phyloP scores from a whole-genome alignment of 2,888 invertebrate genomes.

The Cybosia mesomella region DNA sequence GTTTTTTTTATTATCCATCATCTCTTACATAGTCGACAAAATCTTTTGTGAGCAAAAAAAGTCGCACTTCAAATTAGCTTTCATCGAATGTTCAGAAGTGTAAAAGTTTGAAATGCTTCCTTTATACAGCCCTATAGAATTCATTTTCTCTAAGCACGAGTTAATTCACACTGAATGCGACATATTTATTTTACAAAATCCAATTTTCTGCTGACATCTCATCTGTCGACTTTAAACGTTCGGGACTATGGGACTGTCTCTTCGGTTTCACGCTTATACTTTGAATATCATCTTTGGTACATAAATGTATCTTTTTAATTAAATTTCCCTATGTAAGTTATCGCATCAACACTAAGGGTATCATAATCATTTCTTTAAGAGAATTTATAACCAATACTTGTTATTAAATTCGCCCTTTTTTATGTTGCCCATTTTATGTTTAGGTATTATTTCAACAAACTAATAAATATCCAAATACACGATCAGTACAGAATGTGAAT shows the following conservation, averaged over 20 bases:
- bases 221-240: conserved; percentile 86
- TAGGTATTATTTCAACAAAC: neutral
- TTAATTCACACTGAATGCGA: conserved; percentile 79
- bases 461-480: conserved; percentile 2
- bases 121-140: conserved; percentile 47
- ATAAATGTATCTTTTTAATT: conserved; percentile 56
- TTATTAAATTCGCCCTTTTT: conserved; percentile 9
- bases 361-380: conserved; percentile 20
- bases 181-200: conserved; percentile 87
- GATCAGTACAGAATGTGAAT: conserved; percentile 9
- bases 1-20: conserved; percentile 64
- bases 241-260: conserved; percentile 78
- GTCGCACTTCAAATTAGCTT: conserved; percentile 82
- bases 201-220: conserved; percentile 87
- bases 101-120: conserved; percentile 46
- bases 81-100: conserved; percentile 58
- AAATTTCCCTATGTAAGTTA: conserved; percentile 51
- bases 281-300: conserved; percentile 67
- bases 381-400: neutral
- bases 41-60: conserved; percentile 77
- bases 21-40: conserved; percentile 73
- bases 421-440: neutral
- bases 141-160: conserved; percentile 46
- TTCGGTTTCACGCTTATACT: conserved; percentile 81
- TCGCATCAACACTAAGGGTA: conserved; percentile 27